Evolutionary conservation across 2,113 vertebrate genomes (phyloP), one percentile per base, ranked within the genome.

Genomic region (Hippocampus comes): DNA sequence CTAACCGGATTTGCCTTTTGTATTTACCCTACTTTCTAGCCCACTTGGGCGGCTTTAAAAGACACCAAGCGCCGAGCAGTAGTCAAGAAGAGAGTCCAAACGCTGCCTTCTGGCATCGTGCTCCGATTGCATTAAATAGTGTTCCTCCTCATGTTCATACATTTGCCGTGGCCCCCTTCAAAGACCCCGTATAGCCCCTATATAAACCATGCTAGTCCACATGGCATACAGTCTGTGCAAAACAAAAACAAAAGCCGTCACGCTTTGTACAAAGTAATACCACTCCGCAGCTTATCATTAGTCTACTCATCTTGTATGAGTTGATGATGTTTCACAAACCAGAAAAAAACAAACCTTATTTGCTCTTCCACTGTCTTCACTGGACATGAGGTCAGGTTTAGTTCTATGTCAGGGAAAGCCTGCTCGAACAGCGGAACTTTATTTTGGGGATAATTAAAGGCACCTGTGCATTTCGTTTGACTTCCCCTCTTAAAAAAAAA

Each of bases 21-120:
- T 87, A 65, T 86, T 87, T 89, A 86, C 81, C 78, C 85, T 82
- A 82, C 83, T 87, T 89, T 87, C 75, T 75, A 65, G 65, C 34
- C 12, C 46, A 11, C 59, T 76, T 80, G 73, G 71, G 63, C 20
- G 48, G 74, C 72, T 86, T 79, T 77, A 71, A 79, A 38, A 83
- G 25, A 61, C 63, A 14, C 25, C 55, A 56, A 66, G 38, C 17
- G 9, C 56, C 20, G 14, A 73, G 64, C 77, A 63, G 60, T 30
- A 59, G n/a, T 5, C 66, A 65, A 66, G 30, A 55, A 68, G 56
- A 63, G 25, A 72, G 60, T 64, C 72, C 42, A 42, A 65, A 57
- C 46, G 41, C 55, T 25, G 1, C n/a, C 27, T 57, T 23, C 69
- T 17, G 60, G n/a, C 49, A 30, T 75, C 7, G 42, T 55, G 9